Evolutionary conservation across 2,113 vertebrate species (phyloP).

Genomic region (Hippocampus mohnikei): DNA sequence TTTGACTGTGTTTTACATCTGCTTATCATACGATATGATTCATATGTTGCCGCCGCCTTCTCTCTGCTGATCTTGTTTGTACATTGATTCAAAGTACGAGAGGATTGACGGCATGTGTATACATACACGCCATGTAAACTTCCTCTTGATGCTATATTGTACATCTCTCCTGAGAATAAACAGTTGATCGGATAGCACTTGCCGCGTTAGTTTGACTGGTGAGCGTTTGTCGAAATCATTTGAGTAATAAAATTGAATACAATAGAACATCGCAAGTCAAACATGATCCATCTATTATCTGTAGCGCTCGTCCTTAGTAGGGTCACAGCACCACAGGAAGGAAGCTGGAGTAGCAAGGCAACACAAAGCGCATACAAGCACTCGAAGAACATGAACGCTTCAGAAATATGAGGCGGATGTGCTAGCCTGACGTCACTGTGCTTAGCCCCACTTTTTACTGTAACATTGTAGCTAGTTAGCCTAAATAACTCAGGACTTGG

Average conservation of each 20-base stretch:
- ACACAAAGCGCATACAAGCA: too few relatives aligned
- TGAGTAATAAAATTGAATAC: neutral
- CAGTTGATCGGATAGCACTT: constrained; percentile 34
- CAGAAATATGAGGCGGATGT: too few relatives aligned
- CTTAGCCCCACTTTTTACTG: too few relatives aligned
- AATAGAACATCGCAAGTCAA: neutral
- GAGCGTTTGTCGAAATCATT: constrained; percentile 3
- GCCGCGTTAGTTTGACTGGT: constrained; percentile 18
- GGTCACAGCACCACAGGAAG: neutral
- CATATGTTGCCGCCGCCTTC: constrained; percentile 2
- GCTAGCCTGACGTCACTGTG: too few relatives aligned
- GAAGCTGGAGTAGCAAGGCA: too few relatives aligned
- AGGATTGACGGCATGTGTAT: neutral
- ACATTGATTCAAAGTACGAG: constrained; percentile 10
- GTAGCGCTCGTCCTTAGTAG: neutral
- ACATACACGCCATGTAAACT: constrained; percentile 23
- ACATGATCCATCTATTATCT: neutral
- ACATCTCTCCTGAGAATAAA: constrained; percentile 31
- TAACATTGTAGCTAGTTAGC: neutral
- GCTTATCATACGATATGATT: constrained; percentile 40
- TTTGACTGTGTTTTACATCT: constrained; percentile 61
- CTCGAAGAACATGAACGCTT: too few relatives aligned
- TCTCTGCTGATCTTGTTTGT: constrained; percentile 17
- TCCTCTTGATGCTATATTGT: constrained; percentile 23
- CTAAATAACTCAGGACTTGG: neutral